Conservation (phyloP, 2,797 vertebrate species). For the Limosa lapponica region DNA sequence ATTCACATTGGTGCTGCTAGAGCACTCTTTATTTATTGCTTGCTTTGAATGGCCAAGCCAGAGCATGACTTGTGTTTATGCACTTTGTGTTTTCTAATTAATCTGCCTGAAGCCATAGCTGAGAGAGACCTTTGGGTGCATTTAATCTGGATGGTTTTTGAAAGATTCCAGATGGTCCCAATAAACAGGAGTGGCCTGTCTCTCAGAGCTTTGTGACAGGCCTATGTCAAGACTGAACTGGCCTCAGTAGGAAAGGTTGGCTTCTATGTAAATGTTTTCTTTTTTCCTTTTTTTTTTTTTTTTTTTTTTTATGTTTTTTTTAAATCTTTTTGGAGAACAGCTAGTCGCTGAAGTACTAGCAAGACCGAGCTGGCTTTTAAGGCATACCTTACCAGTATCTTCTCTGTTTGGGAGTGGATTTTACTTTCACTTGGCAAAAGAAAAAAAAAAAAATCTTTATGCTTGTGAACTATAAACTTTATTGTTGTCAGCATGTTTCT, state of each 20-base stretch:
- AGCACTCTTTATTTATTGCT: slow-evolving; percentile 2
- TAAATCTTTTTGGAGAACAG: not conserved
- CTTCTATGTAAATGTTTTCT: not conserved
- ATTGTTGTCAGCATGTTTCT: not conserved
- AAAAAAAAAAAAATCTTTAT: not conserved
- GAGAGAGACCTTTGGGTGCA: not conserved
- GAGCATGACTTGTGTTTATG: slow-evolving; percentile 30
- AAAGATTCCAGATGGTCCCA: slow-evolving; percentile 22
- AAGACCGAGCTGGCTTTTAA: not conserved
- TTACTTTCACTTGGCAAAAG: not conserved
- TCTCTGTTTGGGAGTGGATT: not conserved
- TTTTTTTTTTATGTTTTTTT: not conserved
- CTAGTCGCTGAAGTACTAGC: not conserved
- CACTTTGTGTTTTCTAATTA: slow-evolving; percentile 39
- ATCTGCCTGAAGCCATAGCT: not conserved
- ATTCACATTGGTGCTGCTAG: not conserved
- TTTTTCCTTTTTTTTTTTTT: no score
- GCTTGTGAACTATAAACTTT: not conserved
- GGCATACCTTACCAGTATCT: not conserved
- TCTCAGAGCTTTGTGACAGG: not conserved
- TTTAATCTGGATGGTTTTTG: slow-evolving; percentile 9
- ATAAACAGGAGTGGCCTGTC: not conserved
- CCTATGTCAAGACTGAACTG: not conserved
- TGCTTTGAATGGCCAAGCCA: slow-evolving; percentile 1
- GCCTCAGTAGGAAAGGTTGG: not conserved